Evolutionary conservation across 2,113 vertebrate species (phyloP), one percentile per base, ranked within the genome.

Genomic region (Caranx melampygus): DNA sequence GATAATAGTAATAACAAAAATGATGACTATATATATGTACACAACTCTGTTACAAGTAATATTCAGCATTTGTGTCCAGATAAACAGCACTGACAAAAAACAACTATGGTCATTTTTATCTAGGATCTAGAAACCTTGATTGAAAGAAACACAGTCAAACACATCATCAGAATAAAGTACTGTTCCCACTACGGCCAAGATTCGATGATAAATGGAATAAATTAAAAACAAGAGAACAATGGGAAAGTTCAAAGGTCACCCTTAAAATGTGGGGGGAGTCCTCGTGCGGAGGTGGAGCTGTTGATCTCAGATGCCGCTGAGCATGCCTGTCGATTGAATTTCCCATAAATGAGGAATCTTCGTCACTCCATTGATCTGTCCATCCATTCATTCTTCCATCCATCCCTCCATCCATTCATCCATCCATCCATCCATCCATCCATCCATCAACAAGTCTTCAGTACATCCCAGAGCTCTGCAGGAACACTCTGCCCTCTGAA

Each of bases 401-500:
- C 63, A 15, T 77, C 44, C 72, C 10, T 63, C 5, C 71, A 34
- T 77, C 51, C 80, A 35, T 78, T 62, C 63, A 15, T 77, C 40
- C 72, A 13, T 63, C 5, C 71, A 34, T 74, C 34, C 61, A 34
- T 55, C 64, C 42, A n/a, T n/a, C n/a, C n/a, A n/a, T n/a, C n/a
- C 26, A 35, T 75, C 55, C 71, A 40, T 5, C 21, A 4, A n/a
- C 79, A 6, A 4, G 8, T 20, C 77, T 78, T 98, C 95, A 99
- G 90, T 96, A 99, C 97, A 99, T 98, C 92, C 97, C 96, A 78
- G 96, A 91, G 74, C 96, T 96, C 95, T 98, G 97, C 92, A 98
- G 96, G 95, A 98, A 99, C 84, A 98, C 97, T 95, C 97, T 96
- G 93, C 97, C 97, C 94, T 98, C 97, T 99, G 94, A 89, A 96